A percentile compares a stretch with the other conserved stretches of the same genome.
phyloP scores from a whole-genome alignment of 2,113 vertebrate genomes.

The Pedetes capensis region DNA sequence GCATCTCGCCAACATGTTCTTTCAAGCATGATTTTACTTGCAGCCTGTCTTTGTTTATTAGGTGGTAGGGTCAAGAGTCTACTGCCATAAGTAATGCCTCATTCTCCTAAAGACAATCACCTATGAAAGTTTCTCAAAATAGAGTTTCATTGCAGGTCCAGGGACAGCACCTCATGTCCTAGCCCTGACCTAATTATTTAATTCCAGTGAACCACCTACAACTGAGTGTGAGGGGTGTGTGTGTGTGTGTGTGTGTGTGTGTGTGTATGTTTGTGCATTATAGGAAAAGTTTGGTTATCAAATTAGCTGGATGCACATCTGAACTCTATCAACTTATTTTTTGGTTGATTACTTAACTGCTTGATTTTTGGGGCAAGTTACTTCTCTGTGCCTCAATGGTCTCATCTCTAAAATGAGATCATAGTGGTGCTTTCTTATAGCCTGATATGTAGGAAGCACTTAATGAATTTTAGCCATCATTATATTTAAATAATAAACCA shows the following conservation, averaged over 20 bases:
- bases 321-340: neutral
- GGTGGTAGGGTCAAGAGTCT: neutral
- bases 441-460: neutral
- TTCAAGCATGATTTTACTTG: neutral
- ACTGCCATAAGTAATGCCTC: neutral
- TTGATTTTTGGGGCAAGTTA: neutral
- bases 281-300: neutral
- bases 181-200: neutral
- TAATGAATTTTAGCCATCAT: neutral
- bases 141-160: neutral
- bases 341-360: neutral
- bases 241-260: neutral
- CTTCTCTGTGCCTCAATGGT: neutral
- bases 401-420: neutral
- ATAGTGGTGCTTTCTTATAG: neutral
- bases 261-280: neutral
- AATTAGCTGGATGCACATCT: neutral
- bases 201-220: neutral
- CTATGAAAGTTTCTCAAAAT: neutral
- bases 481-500: neutral
- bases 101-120: neutral
- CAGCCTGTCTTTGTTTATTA: neutral
- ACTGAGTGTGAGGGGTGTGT: neutral
- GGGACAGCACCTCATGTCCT: neutral
- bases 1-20: neutral